phyloP scores from a whole-genome alignment of 2,113 vertebrate genomes.

The Kobus ellipsiprymnus region DNA sequence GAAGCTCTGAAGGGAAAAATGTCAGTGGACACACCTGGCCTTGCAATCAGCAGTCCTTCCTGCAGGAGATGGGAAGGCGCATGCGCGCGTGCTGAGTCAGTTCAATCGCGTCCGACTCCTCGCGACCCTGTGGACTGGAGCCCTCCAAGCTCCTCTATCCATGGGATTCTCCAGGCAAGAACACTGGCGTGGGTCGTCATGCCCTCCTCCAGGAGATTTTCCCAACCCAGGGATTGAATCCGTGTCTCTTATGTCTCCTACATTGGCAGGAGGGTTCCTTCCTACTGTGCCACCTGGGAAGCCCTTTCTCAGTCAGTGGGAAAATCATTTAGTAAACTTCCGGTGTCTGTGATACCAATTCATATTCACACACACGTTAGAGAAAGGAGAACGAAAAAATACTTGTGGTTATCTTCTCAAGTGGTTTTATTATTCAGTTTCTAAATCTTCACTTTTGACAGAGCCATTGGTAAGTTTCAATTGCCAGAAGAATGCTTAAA shows the following conservation, averaged over 20 bases:
- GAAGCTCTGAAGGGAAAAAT: background rate
- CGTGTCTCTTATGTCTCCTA: background rate
- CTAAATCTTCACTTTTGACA: conserved; percentile 43
- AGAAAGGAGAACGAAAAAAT: background rate
- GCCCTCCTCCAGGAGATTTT: background rate
- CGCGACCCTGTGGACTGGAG: background rate
- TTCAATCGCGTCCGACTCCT: background rate
- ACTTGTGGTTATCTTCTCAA: conserved; percentile 16
- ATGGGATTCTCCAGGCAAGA: background rate
- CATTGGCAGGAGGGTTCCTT: background rate
- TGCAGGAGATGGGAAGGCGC: too few species aligned
- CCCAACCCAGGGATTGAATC: background rate
- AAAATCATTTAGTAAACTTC: background rate
- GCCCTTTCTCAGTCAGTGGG: background rate
- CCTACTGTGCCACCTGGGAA: background rate
- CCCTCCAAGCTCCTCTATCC: background rate
- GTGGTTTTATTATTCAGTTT: conserved; percentile 51
- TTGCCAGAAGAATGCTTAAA: background rate
- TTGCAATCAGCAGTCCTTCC: background rate
- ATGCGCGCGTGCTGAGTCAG: background rate
- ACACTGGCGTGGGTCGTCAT: background rate
- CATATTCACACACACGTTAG: background rate
- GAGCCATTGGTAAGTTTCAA: background rate
- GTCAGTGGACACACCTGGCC: too few species aligned
- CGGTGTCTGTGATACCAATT: background rate